Conservation (phyloP, 1,140 invertebrate species). For the Drosophila repletoides region DNA sequence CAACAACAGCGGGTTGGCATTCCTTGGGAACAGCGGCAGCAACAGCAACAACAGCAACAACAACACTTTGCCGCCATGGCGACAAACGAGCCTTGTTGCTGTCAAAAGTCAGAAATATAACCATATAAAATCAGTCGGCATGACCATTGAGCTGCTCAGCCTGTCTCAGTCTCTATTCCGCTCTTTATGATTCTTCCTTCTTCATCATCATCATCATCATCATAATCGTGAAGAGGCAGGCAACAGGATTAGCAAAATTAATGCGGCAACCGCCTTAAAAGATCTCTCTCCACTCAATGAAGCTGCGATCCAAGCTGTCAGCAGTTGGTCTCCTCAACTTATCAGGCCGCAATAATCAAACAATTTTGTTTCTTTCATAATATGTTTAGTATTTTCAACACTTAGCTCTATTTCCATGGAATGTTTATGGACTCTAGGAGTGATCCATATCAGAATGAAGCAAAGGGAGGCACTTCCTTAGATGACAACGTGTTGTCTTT, state of each 20-base stretch:
- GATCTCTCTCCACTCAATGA: constrained; percentile 8
- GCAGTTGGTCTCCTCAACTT: constrained; percentile 54
- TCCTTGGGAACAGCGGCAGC: constrained; percentile 51
- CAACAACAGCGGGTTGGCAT: constrained; percentile 43
- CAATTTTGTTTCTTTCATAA: constrained; percentile 24
- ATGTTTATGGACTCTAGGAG: constrained; percentile 9
- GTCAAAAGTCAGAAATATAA: constrained; percentile 76
- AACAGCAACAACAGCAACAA: constrained; percentile 23
- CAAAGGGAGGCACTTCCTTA: too few species aligned
- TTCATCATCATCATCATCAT: constrained; percentile 5
- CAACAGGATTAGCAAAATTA: constrained; percentile 75
- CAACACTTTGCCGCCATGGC: constrained; percentile 61
- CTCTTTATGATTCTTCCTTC: constrained; percentile 6
- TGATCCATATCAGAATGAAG: too few species aligned
- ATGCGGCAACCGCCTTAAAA: constrained; percentile 58
- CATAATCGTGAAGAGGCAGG: constrained; percentile 1
- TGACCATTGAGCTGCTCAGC: constrained; percentile 44
- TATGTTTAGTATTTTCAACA: constrained; percentile 6
- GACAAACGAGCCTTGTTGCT: constrained; percentile 77
- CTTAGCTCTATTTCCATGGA: neutral
- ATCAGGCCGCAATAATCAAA: constrained; percentile 44
- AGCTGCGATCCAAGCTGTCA: constrained; percentile 61
- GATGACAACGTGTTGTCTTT: too few species aligned
- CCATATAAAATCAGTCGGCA: constrained; percentile 76
- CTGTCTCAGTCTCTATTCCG: constrained; percentile 36